These are phyloP conservation scores for Lytechinus pictus DNA, from an alignment of 35 echinoderm and acorn worm genomes.

Conservation along the genomic window DNA sequence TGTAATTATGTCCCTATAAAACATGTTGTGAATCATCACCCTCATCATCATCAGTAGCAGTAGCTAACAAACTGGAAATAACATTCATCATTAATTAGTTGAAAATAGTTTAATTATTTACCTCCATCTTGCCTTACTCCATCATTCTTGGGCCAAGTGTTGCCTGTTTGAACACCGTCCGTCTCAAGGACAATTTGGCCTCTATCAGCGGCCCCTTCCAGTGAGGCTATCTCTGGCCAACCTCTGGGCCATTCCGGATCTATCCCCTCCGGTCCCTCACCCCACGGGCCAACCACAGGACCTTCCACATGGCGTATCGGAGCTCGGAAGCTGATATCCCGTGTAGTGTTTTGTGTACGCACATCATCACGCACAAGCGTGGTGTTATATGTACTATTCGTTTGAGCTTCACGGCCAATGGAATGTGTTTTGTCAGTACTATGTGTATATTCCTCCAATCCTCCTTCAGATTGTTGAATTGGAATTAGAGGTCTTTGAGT, in stretches of 20 bases:
- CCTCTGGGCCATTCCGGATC: neutral
- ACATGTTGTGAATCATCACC: no score
- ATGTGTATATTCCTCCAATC: neutral
- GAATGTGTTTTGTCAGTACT: neutral
- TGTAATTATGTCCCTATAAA: no score
- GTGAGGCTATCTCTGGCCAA: neutral
- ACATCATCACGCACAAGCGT: neutral
- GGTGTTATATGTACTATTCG: neutral
- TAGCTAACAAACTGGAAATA: no score
- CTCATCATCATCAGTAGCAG: no score
- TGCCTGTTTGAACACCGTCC: neutral
- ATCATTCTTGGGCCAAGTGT: neutral
- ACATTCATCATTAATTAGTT: no score
- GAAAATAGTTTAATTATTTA: neutral
- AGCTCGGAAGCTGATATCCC: neutral
- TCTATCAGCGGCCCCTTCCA: neutral
- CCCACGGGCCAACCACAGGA: neutral
- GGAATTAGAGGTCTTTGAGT: neutral
- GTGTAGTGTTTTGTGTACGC: neutral
- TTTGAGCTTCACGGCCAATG: neutral
- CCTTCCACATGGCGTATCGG: neutral
- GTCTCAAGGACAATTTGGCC: conserved; percentile 3
- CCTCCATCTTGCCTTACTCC: neutral
- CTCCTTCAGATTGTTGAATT: neutral
- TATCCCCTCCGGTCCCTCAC: neutral